Conservation (phyloP, 2,113 vertebrate genomes). For the Heterochromis multidens region DNA sequence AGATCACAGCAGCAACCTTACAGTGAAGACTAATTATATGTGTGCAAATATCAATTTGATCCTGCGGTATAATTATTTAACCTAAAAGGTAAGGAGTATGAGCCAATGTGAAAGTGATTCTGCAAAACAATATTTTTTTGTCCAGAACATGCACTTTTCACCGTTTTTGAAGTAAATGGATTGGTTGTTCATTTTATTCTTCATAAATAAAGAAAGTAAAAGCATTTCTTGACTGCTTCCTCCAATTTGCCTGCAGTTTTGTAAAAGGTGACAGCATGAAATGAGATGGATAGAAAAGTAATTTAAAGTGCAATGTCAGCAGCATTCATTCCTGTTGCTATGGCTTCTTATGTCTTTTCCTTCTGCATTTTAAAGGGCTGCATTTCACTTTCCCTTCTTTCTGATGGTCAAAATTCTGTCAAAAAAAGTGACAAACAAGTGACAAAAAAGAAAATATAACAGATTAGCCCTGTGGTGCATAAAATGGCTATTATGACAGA, state of each 20-base stretch:
- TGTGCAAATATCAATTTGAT: background rate
- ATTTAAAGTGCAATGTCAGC: background rate
- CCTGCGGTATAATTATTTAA: background rate
- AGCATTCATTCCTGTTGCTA: background rate
- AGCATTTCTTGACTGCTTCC: background rate
- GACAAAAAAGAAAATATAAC: background rate
- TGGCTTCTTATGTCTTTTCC: background rate
- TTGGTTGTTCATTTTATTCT: background rate
- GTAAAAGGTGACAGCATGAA: background rate
- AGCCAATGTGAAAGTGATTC: background rate
- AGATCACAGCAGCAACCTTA: background rate
- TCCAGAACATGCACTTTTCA: background rate
- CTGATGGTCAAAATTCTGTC: background rate
- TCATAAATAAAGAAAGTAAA: background rate
- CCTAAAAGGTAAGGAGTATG: no score
- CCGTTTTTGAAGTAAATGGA: background rate
- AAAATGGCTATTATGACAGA: background rate
- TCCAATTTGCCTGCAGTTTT: background rate
- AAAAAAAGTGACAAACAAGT: background rate
- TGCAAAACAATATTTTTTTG: background rate
- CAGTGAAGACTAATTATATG: background rate
- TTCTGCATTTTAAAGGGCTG: background rate
- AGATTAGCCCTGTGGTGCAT: background rate
- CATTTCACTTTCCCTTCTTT: background rate
- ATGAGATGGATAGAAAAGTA: background rate